Evolutionary conservation across 2,888 invertebrate genomes (phyloP), one percentile per base, ranked within the genome.

Genomic region (Sminthurides aquaticus): DNA sequence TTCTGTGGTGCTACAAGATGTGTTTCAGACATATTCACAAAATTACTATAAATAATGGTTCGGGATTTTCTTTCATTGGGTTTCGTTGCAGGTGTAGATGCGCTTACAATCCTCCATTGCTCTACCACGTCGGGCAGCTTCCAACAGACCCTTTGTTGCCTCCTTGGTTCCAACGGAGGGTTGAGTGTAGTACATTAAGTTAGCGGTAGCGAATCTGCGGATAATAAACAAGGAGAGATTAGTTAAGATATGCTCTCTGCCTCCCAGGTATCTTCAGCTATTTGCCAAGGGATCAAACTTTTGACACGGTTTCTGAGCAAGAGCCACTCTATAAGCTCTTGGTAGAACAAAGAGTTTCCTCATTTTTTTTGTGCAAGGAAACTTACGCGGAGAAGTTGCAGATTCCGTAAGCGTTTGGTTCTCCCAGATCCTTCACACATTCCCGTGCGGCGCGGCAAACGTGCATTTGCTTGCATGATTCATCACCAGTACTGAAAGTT

Each of bases 361-460:
- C n/a, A n/a, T n/a, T n/a, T n/a, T n/a, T n/a, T n/a, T n/a, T n/a
- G n/a, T n/a, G n/a, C n/a, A n/a, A 27, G 49, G 61, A 60, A 71
- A 86, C 91, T 88, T 81, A 93, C 92, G 90, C 90, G 87, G 91
- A 92, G 76, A 93, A 83, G 80, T 93, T 91, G 77, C 93, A 93
- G 84, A 92, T 91, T 75, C 93, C 86, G 76, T 90, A 89, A 27
- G 81, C 80, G 54, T 81, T 79, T 29, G 70, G 71, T 67, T 82
- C 87, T 83, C 80, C 88, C 83, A 80, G 86, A 77, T 91, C 91
- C 59, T 85, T 83, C 28, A 89, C 84, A 79, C 93, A 94, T 76
- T 93, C 92, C 60, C 84, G 86, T 79, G 90, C 92, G 26, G 93
- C 93, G 75, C 93, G 91, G 77, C 94, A 94, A 73, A 94, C 78